A percentile compares a stretch with the other conserved stretches of the same genome.
Evolutionary conservation across 2,113 vertebrate genomes (phyloP).

Genomic region (Numenius arquata): DNA sequence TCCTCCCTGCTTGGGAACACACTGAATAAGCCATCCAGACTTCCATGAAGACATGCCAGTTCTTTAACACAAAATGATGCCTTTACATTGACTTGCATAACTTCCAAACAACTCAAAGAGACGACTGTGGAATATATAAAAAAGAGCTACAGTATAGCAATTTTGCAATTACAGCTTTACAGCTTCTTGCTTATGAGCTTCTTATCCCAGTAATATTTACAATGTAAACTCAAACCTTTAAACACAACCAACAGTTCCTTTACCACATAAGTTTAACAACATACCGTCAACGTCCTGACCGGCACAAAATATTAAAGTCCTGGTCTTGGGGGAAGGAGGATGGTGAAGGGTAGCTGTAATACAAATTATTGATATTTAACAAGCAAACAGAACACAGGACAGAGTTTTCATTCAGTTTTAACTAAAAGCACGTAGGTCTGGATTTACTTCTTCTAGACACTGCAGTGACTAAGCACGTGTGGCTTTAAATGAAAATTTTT

Average conservation of each 20-base stretch:
- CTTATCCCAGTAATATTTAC: background rate
- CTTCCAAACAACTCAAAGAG: background rate
- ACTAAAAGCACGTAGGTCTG: background rate
- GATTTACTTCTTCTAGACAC: background rate
- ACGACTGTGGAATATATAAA: accelerated
- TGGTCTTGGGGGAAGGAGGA: background rate
- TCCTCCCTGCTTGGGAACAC: background rate
- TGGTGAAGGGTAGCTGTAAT: background rate
- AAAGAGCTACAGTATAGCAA: background rate
- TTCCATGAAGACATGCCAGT: accelerated
- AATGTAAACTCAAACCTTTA: background rate
- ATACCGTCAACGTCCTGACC: background rate
- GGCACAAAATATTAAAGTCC: background rate
- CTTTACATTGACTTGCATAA: background rate
- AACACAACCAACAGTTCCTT: background rate
- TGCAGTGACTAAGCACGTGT: background rate
- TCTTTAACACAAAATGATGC: background rate
- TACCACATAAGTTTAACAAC: background rate
- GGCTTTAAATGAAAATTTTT: background rate
- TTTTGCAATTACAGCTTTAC: background rate
- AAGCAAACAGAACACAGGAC: background rate
- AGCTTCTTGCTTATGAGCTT: background rate
- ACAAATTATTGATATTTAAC: background rate
- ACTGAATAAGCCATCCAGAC: background rate
- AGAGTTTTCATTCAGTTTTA: background rate